phyloP scores from a whole-genome alignment of 2,797 vertebrate genomes.

The Siniperca scherzeri region DNA sequence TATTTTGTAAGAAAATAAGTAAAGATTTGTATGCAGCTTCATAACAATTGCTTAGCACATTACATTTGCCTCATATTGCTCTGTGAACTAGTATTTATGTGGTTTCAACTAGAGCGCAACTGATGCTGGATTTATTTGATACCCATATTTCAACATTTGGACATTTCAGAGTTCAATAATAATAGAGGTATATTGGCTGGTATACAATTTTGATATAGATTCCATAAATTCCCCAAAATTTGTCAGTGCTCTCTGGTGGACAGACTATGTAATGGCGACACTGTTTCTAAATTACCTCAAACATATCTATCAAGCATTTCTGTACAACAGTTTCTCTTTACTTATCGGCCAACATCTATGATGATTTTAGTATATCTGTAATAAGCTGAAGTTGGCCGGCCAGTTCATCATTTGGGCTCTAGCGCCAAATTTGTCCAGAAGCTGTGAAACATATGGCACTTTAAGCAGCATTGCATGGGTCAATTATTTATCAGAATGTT shows the following conservation, averaged over 20 bases:
- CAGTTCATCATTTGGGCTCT: conserved; percentile 6
- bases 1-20: not conserved
- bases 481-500: conserved; percentile 38
- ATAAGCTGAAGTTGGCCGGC: not conserved
- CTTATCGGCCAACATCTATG: not conserved
- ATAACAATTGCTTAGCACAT: not conserved
- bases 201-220: not conserved
- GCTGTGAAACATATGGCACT: conserved; percentile 71
- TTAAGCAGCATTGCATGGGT: conserved; percentile 28
- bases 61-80: conserved; percentile 8
- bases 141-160: not conserved
- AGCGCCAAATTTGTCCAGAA: conserved; percentile 36
- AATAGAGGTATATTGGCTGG: not conserved
- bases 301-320: not conserved
- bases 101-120: conserved; percentile 12
- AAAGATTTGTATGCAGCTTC: not conserved
- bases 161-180: not conserved
- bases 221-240: not conserved
- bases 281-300: conserved; percentile 5
- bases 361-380: not conserved
- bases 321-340: not conserved
- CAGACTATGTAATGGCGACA: not conserved
- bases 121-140: not conserved
- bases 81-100: conserved; percentile 36
- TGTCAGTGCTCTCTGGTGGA: not conserved